phyloP scores from a whole-genome alignment of 35 echinoderm and acorn worm species.

The Ophiothrix spiculata region DNA sequence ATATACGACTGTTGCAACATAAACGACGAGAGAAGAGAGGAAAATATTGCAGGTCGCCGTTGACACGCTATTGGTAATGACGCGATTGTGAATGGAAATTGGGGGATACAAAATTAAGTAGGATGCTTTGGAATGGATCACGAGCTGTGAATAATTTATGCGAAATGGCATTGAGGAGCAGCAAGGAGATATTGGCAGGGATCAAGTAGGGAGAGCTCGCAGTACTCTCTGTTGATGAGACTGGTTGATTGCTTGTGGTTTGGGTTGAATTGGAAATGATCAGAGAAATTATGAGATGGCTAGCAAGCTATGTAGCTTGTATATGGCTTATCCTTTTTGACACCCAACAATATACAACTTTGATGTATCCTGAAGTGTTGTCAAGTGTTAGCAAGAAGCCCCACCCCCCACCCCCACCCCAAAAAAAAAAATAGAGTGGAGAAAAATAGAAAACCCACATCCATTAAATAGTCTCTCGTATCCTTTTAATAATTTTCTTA shows the following conservation, averaged over 20 bases:
- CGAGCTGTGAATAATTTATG: neutral
- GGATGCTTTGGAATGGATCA: neutral
- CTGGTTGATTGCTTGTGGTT: neutral
- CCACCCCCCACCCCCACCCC: no score
- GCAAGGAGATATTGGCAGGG: neutral
- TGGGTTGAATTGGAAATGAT: neutral
- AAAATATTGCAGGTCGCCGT: neutral
- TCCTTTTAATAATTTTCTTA: neutral
- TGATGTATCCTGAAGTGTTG: neutral
- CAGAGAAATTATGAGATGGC: neutral
- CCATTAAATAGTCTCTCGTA: no score
- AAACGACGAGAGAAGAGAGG: neutral
- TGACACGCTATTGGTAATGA: conserved; percentile 11
- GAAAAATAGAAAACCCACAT: no score
- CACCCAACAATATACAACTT: neutral
- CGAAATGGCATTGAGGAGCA: neutral
- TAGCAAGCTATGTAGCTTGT: neutral
- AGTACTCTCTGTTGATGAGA: neutral
- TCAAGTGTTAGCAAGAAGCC: no score
- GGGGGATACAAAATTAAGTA: conserved; percentile 12
- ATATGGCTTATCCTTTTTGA: neutral
- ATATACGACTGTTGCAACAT: neutral
- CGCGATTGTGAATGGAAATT: conserved; percentile 4
- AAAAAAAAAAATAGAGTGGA: no score
- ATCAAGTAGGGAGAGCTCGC: neutral